Percentiles rank a stretch among this genome's conserved stretches.
phyloP scores from a whole-genome alignment of 2,113 vertebrate species.

The Crotalus horridus region DNA sequence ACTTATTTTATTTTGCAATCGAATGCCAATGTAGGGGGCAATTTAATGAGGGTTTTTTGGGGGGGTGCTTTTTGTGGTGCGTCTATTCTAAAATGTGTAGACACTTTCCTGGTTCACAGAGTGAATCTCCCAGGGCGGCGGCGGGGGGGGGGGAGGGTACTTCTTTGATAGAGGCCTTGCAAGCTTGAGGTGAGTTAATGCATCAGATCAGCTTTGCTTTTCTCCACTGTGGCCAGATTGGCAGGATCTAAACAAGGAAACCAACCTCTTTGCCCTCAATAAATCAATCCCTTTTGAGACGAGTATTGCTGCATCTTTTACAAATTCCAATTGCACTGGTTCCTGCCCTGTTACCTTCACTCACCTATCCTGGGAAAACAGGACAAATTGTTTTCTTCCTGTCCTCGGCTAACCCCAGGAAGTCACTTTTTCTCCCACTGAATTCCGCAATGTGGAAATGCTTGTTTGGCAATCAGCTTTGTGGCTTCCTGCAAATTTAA shows the following conservation, averaged over 20 bases:
- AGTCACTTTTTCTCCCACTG: neutral
- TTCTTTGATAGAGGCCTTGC: neutral
- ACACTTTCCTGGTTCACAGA: constrained; percentile 24
- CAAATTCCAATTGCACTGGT: constrained; percentile 37
- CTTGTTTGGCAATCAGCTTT: neutral
- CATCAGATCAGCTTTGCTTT: constrained; percentile 6
- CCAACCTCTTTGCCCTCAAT: neutral
- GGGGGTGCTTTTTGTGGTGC: constrained; percentile 52
- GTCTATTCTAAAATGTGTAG: constrained; percentile 27
- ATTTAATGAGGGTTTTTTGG: constrained; percentile 43
- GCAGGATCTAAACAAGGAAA: constrained; percentile 51
- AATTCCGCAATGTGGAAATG: neutral
- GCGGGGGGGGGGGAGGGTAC: neutral
- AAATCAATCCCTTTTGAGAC: constrained; percentile 31
- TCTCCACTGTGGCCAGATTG: constrained; percentile 19
- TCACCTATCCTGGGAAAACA: neutral
- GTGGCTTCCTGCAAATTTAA: neutral
- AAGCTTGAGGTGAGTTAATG: neutral
- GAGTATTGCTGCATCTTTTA: constrained; percentile 54
- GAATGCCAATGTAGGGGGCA: constrained; percentile 56
- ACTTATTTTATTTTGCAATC: constrained; percentile 56
- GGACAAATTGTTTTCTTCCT: neutral
- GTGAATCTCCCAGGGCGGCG: neutral
- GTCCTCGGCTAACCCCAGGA: neutral
- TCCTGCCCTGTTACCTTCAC: neutral